Base-by-base conservation (phyloP, 2,888 invertebrate species). In the Lysandra bellargus region DNA sequence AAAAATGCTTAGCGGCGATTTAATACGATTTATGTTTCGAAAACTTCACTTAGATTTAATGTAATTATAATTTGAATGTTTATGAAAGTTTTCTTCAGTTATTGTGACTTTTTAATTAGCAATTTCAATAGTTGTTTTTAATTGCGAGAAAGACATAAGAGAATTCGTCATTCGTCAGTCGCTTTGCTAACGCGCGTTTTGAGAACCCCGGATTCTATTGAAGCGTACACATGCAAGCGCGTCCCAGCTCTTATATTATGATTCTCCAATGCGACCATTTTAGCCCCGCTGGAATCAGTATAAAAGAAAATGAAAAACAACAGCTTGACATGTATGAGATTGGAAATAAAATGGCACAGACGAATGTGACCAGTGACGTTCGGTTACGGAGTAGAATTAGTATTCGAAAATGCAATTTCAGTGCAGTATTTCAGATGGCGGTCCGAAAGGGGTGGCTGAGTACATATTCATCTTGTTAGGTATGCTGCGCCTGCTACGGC, bases 381-480 rank as follows among this genome's bases (percentile, higher is more conserved):
- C 82, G 81, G 23, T 60, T 81, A 87, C 88, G 87, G 87, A 87
- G 86, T 87, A 85, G 89, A 93, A 93, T 93, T 93, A 94, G 92
- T 92, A 93, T 92, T 91, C 90, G 87, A 89, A 92, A 93, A 93
- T 93, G 94, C 94, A 93, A 93, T 94, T 93, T 92, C 91, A 89
- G 88, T 93, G 92, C 92, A 93, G 88, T 89, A 90, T 88, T 86
- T 85, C 84, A 83, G 86, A 82, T 80, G 84, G 90, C 88, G 90
- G 89, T 89, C 89, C 88, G 87, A 88, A 87, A 88, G 90, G 91
- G 92, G 91, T 89, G 90, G 90, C 86, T 85, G 86, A 87, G 89
- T 91, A 93, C 92, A 93, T 93, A 94, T 94, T 92, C 94, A 93
- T 94, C 94, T 94, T 92, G 93, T 94, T 94, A 94, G 91, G 90